phyloP scores from a whole-genome alignment of 2,113 vertebrate species.

The Charadrius vociferus region DNA sequence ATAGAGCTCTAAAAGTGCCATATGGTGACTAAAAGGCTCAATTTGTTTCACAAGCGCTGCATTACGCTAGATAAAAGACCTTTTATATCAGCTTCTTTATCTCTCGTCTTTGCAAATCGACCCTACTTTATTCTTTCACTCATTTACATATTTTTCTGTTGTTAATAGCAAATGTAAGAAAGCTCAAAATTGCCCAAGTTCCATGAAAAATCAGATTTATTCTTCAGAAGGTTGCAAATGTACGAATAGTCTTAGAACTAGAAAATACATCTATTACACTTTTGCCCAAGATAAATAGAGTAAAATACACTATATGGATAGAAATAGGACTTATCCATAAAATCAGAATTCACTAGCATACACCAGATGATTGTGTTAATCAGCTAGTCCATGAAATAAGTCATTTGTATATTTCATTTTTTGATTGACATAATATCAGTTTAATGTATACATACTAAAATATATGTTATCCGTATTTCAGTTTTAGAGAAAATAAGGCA shows the following conservation, averaged over 20 bases:
- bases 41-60: slow-evolving; percentile 48
- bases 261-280: not conserved
- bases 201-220: not conserved
- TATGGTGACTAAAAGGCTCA: slow-evolving; percentile 38
- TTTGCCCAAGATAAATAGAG: not conserved
- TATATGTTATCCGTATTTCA: not conserved
- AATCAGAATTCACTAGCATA: not conserved
- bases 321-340: not conserved
- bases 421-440: not conserved
- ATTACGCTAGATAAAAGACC: slow-evolving; percentile 23
- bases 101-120: not conserved
- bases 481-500: not conserved
- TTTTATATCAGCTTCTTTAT: slow-evolving; percentile 15
- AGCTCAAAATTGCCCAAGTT: not conserved
- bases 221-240: not conserved
- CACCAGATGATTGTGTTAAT: not conserved
- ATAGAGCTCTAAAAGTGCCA: slow-evolving; percentile 22
- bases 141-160: slow-evolving; percentile 35
- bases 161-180: slow-evolving; percentile 31
- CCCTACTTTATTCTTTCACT: slow-evolving; percentile 1
- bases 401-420: not conserved
- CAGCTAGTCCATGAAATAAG: not conserved
- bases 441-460: not conserved
- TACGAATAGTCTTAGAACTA: not conserved
- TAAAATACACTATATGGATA: not conserved